phyloP scores from a whole-genome alignment of 2,888 invertebrate genomes.

The Hypolimnas misippus region DNA sequence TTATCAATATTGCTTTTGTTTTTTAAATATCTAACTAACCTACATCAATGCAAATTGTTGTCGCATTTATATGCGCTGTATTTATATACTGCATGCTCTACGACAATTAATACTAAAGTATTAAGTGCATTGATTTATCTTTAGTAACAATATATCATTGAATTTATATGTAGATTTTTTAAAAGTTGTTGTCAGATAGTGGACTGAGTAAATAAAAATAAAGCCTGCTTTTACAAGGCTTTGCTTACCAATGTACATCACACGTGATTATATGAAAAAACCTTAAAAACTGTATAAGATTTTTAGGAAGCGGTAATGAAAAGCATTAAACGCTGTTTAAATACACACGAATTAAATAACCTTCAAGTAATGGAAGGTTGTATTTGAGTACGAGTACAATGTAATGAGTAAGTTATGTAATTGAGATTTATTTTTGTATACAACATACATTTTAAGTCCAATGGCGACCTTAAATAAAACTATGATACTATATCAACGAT shows the following conservation, averaged over 20 bases:
- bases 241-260: too few relatives aligned
- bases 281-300: neutral
- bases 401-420: conserved; percentile 12
- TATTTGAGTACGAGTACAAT: conserved; percentile 15
- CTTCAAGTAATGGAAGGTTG: conserved; percentile 17
- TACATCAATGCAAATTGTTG: neutral
- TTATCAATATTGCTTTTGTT: neutral
- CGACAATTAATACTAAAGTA: too few relatives aligned
- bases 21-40: conserved; percentile 4
- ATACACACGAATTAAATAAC: conserved; percentile 8
- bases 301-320: conserved; percentile 16
- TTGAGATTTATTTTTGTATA: conserved; percentile 17
- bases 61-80: too few relatives aligned
- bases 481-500: neutral
- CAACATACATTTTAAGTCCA: conserved; percentile 23
- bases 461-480: conserved; percentile 15
- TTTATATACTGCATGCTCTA: too few relatives aligned
- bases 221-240: too few relatives aligned
- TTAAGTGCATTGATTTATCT: too few relatives aligned
- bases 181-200: too few relatives aligned
- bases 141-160: too few relatives aligned
- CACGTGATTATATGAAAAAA: neutral
- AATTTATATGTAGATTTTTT: too few relatives aligned
- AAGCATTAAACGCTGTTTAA: conserved; percentile 12
- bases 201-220: too few relatives aligned